These are phyloP conservation scores for Rhombomys opimus DNA, from an alignment of 2,113 vertebrate genomes.

Conservation along the genomic window DNA sequence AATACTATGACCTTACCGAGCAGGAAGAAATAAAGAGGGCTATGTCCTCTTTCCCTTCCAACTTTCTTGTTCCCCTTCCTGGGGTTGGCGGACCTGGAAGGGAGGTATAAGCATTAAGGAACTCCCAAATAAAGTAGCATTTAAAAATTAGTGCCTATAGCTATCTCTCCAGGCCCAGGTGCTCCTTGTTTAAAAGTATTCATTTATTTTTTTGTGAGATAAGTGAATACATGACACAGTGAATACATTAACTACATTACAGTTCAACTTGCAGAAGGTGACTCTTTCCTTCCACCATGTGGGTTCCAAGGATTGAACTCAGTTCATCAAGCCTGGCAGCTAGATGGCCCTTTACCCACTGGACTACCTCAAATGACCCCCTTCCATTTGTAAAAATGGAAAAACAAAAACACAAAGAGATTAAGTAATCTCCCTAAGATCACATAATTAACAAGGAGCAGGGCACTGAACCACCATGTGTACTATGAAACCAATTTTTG, in stretches of 20 bases:
- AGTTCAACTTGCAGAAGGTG: background rate
- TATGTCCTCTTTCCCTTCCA: no score
- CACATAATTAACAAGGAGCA: slow-evolving; percentile 23
- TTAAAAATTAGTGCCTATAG: no score
- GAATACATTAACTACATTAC: no score
- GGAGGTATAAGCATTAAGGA: no score
- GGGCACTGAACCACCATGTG: background rate
- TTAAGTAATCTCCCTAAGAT: slow-evolving; percentile 40
- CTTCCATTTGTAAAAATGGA: background rate
- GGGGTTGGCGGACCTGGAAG: no score
- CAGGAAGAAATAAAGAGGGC: no score
- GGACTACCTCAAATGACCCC: background rate
- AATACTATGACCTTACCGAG: no score
- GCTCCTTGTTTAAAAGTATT: background rate
- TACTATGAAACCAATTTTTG: background rate
- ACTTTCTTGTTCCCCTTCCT: no score
- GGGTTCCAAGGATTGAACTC: background rate
- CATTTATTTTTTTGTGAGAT: background rate
- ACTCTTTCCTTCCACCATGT: background rate
- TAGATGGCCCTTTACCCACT: background rate
- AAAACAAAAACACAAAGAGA: slow-evolving; percentile 39
- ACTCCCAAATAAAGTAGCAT: no score
- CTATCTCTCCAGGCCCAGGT: background rate
- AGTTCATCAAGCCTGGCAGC: background rate
- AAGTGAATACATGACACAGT: background rate